These are phyloP conservation scores for Hirundo rustica DNA, from an alignment of 2,797 vertebrate species.

Conservation along the genomic window DNA sequence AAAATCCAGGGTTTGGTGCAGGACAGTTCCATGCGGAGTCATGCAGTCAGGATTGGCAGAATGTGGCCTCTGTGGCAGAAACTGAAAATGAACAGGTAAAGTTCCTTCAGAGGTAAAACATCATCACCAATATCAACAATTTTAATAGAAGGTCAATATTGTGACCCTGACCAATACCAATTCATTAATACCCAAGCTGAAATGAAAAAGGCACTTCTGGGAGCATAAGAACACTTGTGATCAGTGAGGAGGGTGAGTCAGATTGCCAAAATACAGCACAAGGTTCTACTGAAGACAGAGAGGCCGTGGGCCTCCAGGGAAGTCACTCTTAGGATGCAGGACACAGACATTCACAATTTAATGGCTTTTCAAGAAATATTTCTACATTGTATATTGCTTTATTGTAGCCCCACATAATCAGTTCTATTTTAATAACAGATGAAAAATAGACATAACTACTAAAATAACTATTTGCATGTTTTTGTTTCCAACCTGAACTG, in stretches of 20 bases:
- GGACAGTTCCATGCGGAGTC: slow-evolving; percentile 90
- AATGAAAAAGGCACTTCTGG: background rate
- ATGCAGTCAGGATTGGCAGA: slow-evolving; percentile 87
- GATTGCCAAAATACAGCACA: background rate
- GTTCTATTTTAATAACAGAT: background rate
- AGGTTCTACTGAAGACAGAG: background rate
- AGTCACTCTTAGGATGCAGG: background rate
- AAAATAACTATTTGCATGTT: background rate
- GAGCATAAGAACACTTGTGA: background rate
- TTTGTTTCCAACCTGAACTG: background rate
- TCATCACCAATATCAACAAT: background rate
- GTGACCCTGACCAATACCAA: background rate
- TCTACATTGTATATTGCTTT: background rate
- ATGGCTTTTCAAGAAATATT: background rate
- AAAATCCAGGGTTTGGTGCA: slow-evolving; percentile 94
- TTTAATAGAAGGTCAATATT: background rate
- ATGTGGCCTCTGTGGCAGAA: slow-evolving; percentile 90
- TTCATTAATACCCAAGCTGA: background rate
- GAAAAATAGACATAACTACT: background rate
- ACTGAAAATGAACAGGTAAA: slow-evolving; percentile 77
- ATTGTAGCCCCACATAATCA: background rate
- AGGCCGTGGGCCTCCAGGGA: background rate
- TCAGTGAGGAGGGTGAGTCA: background rate
- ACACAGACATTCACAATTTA: background rate
- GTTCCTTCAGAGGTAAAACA: background rate